These are phyloP conservation scores for Cheilinus undulatus DNA, from an alignment of 2,113 vertebrate genomes.

Conservation along the genomic window DNA sequence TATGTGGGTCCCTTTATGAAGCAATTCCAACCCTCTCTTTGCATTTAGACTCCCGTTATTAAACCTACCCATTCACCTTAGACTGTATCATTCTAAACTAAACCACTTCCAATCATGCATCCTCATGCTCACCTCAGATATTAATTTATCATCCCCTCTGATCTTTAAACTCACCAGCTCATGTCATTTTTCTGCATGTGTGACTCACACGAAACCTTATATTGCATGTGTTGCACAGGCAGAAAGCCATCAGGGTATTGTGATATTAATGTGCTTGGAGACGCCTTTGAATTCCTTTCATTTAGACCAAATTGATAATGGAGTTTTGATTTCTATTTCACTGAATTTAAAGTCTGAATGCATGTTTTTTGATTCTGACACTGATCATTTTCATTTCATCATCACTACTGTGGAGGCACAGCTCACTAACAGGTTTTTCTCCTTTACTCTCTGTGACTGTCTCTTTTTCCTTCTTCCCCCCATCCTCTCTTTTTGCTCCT, in stretches of 20 bases:
- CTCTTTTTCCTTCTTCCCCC: constrained; percentile 34
- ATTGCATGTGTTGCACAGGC: constrained; percentile 17
- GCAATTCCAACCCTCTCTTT: background rate
- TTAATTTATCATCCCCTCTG: constrained; percentile 6
- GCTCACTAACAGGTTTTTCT: constrained; percentile 72
- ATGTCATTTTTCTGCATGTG: constrained; percentile 26
- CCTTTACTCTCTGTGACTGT: constrained; percentile 64
- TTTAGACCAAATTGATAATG: constrained; percentile 13
- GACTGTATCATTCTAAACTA: background rate
- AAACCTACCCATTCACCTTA: background rate
- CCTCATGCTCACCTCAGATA: constrained; percentile 8
- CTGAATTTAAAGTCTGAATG: constrained; percentile 20
- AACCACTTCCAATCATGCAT: background rate
- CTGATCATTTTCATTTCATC: constrained; percentile 54
- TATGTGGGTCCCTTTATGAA: background rate
- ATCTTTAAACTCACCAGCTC: constrained; percentile 33
- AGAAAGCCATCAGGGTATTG: constrained; percentile 3
- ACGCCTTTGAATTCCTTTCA: background rate
- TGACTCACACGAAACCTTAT: constrained; percentile 14
- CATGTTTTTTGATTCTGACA: constrained; percentile 31
- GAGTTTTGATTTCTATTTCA: background rate
- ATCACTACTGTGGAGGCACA: constrained; percentile 61
- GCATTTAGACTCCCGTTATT: constrained; percentile 10
- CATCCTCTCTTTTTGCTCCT: constrained; percentile 33
- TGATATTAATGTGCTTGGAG: constrained; percentile 9